Percentiles rank a stretch among this genome's conserved stretches.
phyloP scores from a whole-genome alignment of 2,113 vertebrate species.

The Aegithalos caudatus region DNA sequence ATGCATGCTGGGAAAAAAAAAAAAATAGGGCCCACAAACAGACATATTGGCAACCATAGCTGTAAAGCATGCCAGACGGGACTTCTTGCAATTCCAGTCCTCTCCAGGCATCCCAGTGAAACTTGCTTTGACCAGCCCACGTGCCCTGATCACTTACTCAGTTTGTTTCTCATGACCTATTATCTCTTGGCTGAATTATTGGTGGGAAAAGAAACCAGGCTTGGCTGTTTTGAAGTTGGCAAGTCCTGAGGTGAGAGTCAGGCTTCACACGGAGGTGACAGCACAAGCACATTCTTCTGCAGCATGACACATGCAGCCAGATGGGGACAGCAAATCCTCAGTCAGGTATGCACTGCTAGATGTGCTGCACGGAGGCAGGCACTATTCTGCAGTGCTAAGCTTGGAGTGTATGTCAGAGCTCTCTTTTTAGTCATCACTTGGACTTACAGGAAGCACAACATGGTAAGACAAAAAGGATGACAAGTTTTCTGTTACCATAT shows the following conservation, averaged over 20 bases:
- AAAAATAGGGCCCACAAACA: background rate
- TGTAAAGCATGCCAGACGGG: background rate
- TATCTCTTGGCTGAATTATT: slow-evolving; percentile 5
- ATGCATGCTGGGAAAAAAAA: background rate
- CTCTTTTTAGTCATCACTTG: background rate
- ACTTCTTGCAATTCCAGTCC: background rate
- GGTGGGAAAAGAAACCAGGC: background rate
- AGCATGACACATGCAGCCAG: background rate
- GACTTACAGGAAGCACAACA: background rate
- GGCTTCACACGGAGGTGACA: background rate
- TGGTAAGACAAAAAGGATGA: background rate
- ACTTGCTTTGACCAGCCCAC: background rate
- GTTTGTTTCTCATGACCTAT: background rate
- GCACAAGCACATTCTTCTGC: background rate
- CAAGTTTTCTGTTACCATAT: background rate
- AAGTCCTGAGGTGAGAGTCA: background rate
- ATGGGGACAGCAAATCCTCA: background rate
- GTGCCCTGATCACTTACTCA: background rate
- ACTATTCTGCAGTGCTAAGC: background rate
- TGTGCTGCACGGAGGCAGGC: background rate
- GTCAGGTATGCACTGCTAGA: background rate
- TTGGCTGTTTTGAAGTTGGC: background rate
- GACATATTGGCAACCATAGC: background rate
- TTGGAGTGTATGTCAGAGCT: background rate
- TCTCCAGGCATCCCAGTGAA: background rate